Evolutionary conservation across 2,113 vertebrate species (phyloP).

Genomic region (Pristiophorus japonicus): DNA sequence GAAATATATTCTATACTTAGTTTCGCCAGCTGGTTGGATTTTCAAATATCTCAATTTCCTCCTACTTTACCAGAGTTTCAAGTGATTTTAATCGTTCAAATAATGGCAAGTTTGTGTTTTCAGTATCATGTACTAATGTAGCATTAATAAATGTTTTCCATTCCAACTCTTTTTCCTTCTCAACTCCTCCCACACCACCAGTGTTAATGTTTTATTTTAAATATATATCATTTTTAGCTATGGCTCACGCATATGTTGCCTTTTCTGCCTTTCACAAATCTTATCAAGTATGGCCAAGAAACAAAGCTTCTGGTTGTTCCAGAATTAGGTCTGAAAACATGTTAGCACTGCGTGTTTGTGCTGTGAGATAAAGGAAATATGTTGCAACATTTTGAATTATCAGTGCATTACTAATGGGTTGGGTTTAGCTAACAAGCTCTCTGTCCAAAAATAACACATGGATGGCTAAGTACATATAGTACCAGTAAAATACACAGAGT

Average conservation of each 20-base stretch:
- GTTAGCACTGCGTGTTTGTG: background rate
- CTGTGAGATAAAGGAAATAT: background rate
- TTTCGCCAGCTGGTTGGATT: background rate
- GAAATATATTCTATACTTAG: background rate
- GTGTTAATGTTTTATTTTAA: background rate
- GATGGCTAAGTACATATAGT: constrained; percentile 14
- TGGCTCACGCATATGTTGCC: background rate
- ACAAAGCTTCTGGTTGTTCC: background rate
- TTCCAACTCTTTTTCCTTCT: too few species aligned
- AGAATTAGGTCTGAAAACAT: background rate
- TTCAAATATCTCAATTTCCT: background rate
- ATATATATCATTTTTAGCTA: background rate
- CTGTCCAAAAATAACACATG: constrained; percentile 7
- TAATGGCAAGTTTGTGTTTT: too few species aligned
- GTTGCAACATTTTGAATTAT: background rate
- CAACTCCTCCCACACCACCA: too few species aligned
- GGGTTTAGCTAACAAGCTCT: constrained; percentile 14
- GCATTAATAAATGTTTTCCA: too few species aligned
- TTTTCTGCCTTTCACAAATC: background rate
- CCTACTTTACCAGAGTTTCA: too few species aligned
- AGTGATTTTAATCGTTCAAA: too few species aligned
- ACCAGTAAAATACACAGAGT: constrained; percentile 26
- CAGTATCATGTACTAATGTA: too few species aligned
- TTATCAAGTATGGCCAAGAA: background rate
- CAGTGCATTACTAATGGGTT: background rate